Percentiles rank a stretch among this genome's conserved stretches.
phyloP scores from a whole-genome alignment of 2,113 vertebrate species.

The Anarhynchus alexandrinus region DNA sequence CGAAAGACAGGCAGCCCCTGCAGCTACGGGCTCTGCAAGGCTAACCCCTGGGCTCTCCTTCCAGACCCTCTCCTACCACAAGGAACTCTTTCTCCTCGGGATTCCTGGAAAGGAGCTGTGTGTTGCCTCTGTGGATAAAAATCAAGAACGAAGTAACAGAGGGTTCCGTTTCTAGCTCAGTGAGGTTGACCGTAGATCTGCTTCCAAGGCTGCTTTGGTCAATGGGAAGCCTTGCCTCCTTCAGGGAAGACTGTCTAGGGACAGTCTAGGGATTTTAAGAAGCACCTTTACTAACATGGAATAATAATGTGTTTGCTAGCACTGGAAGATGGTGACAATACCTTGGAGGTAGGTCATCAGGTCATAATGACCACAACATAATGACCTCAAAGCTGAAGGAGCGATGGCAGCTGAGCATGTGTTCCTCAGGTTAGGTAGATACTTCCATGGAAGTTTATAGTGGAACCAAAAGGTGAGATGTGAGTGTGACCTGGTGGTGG shows the following conservation, averaged over 20 bases:
- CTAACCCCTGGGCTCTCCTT: not conserved
- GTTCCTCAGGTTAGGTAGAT: not conserved
- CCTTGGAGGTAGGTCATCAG: not conserved
- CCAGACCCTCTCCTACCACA: not conserved
- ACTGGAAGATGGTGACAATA: not conserved
- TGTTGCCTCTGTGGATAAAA: not conserved
- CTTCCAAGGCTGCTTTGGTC: not conserved
- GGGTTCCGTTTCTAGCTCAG: not conserved
- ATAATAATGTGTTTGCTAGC: not conserved
- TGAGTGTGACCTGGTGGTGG: not conserved
- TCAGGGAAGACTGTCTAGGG: not conserved
- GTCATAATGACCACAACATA: not conserved
- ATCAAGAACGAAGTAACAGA: not conserved
- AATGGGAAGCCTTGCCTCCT: not conserved
- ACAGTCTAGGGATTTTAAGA: not conserved
- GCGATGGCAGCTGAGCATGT: fast-evolving
- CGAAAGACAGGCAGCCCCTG: not conserved
- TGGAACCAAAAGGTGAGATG: not conserved
- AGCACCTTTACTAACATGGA: not conserved
- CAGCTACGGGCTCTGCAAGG: not conserved
- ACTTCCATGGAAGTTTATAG: not conserved
- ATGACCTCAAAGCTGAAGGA: not conserved
- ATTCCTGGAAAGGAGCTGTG: not conserved
- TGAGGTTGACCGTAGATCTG: not conserved
- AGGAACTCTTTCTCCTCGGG: not conserved